Evolutionary conservation across 2,888 invertebrate species (phyloP).

Genomic region (Hypomecis punctinalis): DNA sequence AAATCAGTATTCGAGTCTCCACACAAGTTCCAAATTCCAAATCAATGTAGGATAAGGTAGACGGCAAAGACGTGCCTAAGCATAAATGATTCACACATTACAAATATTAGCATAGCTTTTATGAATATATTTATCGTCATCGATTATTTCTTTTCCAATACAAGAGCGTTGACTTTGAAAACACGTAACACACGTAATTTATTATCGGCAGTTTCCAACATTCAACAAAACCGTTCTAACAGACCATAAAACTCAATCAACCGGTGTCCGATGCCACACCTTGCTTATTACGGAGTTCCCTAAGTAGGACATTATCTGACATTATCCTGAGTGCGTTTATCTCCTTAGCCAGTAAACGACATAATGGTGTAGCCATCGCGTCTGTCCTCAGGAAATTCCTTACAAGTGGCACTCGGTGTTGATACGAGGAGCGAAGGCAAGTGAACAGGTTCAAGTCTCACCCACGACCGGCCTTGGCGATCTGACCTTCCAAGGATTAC

Average conservation of each 20-base stretch:
- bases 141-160: too few relatives aligned
- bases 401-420: constrained; percentile 26
- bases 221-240: not conserved
- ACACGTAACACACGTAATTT: not conserved
- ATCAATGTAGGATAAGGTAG: not conserved
- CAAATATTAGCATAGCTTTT: not conserved
- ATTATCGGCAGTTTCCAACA: not conserved
- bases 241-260: constrained; percentile 13
- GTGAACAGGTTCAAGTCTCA: constrained; percentile 58
- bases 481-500: constrained; percentile 69
- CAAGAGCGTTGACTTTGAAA: not conserved
- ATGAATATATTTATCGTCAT: not conserved
- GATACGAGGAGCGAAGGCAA: constrained; percentile 23
- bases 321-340: constrained; percentile 40
- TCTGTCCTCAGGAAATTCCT: constrained; percentile 55
- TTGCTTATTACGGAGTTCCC: constrained; percentile 25
- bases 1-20: constrained; percentile 8
- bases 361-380: constrained; percentile 52
- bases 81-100: not conserved
- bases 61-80: not conserved
- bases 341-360: constrained; percentile 50
- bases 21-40: not conserved
- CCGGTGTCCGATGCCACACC: constrained; percentile 7
- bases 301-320: constrained; percentile 40
- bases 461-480: constrained; percentile 64